A percentile compares a stretch with the other conserved stretches of the same genome.
Evolutionary conservation across 2,113 vertebrate genomes (phyloP).

Genomic region (Eulemur macaco): DNA sequence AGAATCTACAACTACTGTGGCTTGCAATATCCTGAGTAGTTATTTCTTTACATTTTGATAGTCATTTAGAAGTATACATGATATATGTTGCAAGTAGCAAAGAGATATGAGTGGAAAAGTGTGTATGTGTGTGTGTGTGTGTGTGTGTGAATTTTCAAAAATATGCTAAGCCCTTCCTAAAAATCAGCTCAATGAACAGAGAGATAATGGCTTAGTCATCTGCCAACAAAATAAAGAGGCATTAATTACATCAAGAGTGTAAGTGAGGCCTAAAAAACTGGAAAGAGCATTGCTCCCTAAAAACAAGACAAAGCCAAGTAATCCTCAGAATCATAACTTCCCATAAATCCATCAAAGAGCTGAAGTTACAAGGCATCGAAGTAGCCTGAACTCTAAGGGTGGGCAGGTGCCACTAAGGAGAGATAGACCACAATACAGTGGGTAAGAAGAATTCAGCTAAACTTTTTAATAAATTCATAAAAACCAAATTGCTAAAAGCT

Average conservation of each 20-base stretch:
- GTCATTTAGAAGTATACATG: background rate
- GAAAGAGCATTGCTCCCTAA: background rate
- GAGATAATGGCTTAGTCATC: background rate
- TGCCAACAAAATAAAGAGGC: slow-evolving; percentile 17
- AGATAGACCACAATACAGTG: background rate
- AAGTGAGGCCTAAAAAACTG: background rate
- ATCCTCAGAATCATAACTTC: slow-evolving; percentile 7
- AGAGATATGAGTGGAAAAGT: background rate
- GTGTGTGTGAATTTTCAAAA: slow-evolving; percentile 26
- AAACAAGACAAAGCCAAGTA: slow-evolving; percentile 7
- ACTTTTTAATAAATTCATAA: slow-evolving; percentile 15
- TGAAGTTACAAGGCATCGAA: background rate
- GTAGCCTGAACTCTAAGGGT: background rate
- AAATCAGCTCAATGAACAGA: background rate
- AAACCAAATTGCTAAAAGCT: background rate
- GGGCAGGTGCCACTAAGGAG: background rate
- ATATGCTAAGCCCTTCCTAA: background rate
- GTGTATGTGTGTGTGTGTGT: background rate
- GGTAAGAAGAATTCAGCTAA: background rate
- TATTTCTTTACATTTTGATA: slow-evolving; percentile 30
- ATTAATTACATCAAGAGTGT: background rate
- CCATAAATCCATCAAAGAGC: background rate
- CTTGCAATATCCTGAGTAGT: background rate
- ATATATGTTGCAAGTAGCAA: background rate
- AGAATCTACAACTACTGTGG: slow-evolving; percentile 31